A percentile compares a stretch with the other conserved stretches of the same genome.
Evolutionary conservation across 2,113 vertebrate species (phyloP).

Genomic region (human): GRCh38 chr13:62549501-62550000

Average conservation of each 20-base stretch:
- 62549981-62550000: not conserved
- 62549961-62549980: not conserved
- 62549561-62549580: not conserved
- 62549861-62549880: not conserved
- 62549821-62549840: not conserved
- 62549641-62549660: not conserved
- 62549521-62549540: not conserved
- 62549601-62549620: not conserved
- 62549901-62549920: not conserved
- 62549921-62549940: not conserved
- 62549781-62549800: not conserved
- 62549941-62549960: not conserved
- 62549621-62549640: not conserved
- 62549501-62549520: not conserved
- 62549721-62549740: not conserved
- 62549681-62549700: not conserved
- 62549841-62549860: not conserved
- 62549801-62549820: not conserved
- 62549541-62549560: not conserved
- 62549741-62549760: not conserved
- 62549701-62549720: not conserved
- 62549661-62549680: not conserved
- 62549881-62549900: not conserved
- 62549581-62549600: not conserved
- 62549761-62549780: not conserved